Base-by-base conservation (phyloP, 2,113 vertebrate species). In the Struthio camelus region DNA sequence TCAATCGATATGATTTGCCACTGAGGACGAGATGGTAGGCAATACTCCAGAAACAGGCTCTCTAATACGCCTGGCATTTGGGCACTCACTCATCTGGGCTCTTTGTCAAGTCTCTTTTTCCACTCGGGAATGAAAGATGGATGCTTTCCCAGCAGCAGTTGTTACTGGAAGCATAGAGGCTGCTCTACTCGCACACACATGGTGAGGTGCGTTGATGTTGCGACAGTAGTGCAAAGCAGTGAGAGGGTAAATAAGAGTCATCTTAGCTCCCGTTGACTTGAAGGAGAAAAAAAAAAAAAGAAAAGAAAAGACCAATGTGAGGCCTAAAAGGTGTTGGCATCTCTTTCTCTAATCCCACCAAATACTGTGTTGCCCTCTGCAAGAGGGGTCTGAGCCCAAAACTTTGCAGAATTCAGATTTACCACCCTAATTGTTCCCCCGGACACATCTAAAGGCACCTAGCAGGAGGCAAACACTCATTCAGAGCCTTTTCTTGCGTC, bases 131-230 rank as follows among this genome's bases (percentile, higher is more conserved):
- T 81, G 65, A 28, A 88, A 44, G 50, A 54, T 19, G 46, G 32
- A 65, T 64, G 64, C 18, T 90, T 61, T 64, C 46, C 75, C 56
- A 38, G 79, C 15, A 93, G 82, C 92, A 97, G 93, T 87, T 97
- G 89, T 82, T 66, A 0, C 62, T 93, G 80, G 82, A 58, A 92
- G 44, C 72, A 48, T 59, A 46, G 80, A 69, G 23, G 87, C 20
- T 40, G 77, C 19, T 6, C 61, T 56, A 0, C 42, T 22, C 0
- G 0, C 25, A 32, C 13, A 1, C 0, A 5, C 17, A 20, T 0
- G 25, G 28, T 2, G 61, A 58, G 25, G 8, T 14, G 16, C 16
- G 15, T 2, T 40, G 67, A 28, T 59, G 53, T 34, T 11, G 28
- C 71, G 76, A 15, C 23, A 62, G 22, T 24, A 48, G 22, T 4